Evolutionary conservation across 2,797 vertebrate species (phyloP).

Genomic region (Pipistrellus nathusii): DNA sequence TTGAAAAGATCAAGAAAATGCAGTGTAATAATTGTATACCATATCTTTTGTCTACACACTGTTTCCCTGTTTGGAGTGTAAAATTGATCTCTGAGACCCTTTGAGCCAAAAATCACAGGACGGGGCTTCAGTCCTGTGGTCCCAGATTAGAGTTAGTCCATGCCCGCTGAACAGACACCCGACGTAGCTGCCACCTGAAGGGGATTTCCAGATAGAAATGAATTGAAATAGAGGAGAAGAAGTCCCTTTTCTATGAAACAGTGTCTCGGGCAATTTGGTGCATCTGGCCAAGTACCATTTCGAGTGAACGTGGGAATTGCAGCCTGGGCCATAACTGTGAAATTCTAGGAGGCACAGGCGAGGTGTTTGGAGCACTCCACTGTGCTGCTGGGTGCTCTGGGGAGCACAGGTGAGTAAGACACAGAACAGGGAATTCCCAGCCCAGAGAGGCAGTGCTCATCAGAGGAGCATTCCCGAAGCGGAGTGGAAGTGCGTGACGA

Average conservation of each 20-base stretch:
- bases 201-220: neutral
- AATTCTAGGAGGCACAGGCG: neutral
- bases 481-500: neutral
- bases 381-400: neutral
- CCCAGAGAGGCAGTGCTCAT: rapidly evolving
- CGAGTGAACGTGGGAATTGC: neutral
- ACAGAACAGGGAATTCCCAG: neutral
- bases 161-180: neutral
- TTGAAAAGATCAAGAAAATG: neutral
- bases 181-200: neutral
- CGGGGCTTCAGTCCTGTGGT: too few species aligned
- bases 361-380: neutral
- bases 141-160: neutral
- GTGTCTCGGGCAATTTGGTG: neutral
- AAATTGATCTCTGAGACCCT: neutral
- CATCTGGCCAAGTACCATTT: neutral
- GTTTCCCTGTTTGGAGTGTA: neutral
- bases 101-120: neutral
- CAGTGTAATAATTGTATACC: neutral
- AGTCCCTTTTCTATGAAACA: neutral
- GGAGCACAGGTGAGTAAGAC: neutral
- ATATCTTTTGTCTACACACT: neutral
- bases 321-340: neutral
- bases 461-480: rapidly evolving
- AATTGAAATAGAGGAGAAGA: neutral